Evolutionary conservation across 2,888 invertebrate species (phyloP), one percentile per base, ranked within the genome.

Genomic region (Panopea generosa): DNA sequence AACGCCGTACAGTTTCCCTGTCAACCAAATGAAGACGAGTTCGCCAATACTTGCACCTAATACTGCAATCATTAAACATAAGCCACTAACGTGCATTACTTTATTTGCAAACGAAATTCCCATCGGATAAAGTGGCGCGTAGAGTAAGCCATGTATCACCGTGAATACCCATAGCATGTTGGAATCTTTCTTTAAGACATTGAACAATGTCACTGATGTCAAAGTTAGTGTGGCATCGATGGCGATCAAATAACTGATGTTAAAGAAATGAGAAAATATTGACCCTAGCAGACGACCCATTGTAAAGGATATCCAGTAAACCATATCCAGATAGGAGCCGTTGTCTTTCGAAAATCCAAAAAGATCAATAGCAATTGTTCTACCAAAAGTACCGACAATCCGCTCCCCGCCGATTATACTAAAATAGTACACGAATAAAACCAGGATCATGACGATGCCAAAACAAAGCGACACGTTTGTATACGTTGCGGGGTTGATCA

Each of bases 401-500:
- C 66, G 60, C 61, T 77, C 69, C 7, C 73, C 69, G 16, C 77
- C 77, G 11, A 77, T 18, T 9, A 73, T n/a, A 43, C 57, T 65
- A 26, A 73, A 65, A 24, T 62, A 73, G 63, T 69, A 77, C 6
- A 73, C 26, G 27, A 45, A 59, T n/a, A 77, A 38, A 24, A 73
- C 57, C 43, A 26, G 2, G 0, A 73, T 24, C 18, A 72, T 52
- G 6, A 45, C 3, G 6, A 50, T 20, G 9, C 77, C 69, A 45
- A 65, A 56, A 11, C 18, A 38, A 22, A 66, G 65, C 27, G 65
- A 56, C 11, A 72, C 77, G 52, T 66, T 50, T 2, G 77, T 73
- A 50, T 73, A 77, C 14, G 73, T 55, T 1, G 69, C 77, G 1
- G 77, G 77, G 43, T 77, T 77, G 9, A 77, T 60, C 49, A 73